Evolutionary conservation across 2,797 vertebrate species (phyloP).

Genomic region (Poecile montanus): DNA sequence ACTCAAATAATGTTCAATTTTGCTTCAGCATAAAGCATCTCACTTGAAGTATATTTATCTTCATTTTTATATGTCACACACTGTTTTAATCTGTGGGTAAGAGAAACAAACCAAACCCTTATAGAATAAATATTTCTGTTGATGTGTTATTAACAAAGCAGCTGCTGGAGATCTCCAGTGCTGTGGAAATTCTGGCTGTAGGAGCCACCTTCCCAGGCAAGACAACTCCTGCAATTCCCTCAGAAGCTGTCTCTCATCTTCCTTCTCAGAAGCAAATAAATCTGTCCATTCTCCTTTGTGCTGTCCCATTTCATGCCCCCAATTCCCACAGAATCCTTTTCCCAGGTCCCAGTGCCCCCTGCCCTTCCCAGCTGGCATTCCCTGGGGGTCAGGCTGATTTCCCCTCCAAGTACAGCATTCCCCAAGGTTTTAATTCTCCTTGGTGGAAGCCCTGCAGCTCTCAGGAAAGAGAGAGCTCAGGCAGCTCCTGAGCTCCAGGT

Average conservation of each 20-base stretch:
- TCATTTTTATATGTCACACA: neutral
- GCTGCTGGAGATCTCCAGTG: neutral
- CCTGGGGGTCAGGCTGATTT: neutral
- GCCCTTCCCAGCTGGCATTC: neutral
- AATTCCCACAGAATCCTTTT: neutral
- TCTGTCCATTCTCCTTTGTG: neutral
- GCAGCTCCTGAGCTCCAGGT: neutral
- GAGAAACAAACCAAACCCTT: conserved; percentile 2
- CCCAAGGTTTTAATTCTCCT: neutral
- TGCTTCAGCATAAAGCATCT: neutral
- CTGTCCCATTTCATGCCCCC: neutral
- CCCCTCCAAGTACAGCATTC: neutral
- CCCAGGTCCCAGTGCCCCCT: neutral
- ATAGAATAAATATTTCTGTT: neutral
- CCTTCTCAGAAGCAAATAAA: neutral
- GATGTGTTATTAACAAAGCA: neutral
- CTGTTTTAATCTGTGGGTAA: neutral
- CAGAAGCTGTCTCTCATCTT: neutral
- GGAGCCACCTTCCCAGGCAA: neutral
- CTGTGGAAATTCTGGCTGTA: neutral
- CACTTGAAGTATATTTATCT: neutral
- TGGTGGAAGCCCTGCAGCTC: neutral
- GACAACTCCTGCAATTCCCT: neutral
- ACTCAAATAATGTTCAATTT: neutral
- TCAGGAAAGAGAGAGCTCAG: neutral